Evolutionary conservation across 1,140 invertebrate genomes (phyloP), one percentile per base, ranked within the genome.

Genomic region (Myzus persicae): DNA sequence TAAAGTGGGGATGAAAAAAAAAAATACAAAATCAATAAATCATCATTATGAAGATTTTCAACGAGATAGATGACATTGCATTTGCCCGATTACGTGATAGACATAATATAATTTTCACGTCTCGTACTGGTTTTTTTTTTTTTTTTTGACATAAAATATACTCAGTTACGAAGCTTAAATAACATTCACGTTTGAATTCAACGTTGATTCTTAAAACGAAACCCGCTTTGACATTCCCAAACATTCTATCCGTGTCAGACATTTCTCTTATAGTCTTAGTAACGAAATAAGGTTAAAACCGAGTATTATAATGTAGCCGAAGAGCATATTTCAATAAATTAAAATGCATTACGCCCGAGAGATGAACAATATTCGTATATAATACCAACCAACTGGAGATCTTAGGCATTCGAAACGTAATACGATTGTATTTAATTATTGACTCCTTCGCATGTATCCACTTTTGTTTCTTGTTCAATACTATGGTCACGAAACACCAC

Each of bases 11-110:
- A 85, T 85, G 5, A 85, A 85, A 84, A 67, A 84, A 67, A 82
- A 44, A 85, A 44, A 44, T 26, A 24, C 42, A 9, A 82, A 85
- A 85, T 85, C 40, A 26, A 85, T 85, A 85, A 85, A 85, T 85
- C 84, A 85, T 85, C 84, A 44, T 85, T 85, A 85, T 44, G 40
- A 42, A 85, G 40, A 76, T 76, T 85, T 31, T 42, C 40, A 44
- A 31, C 84, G 84, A 31, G 42, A 85, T 85, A 44, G 3, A 85
- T 85, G 84, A 85, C 84, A 44, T 85, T 85, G 24, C 40, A 85
- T 85, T 85, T 85, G 14, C 40, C 38, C 40, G 84, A 85, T 85
- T 44, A 85, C 84, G 84, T 85, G 84, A 85, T 85, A 85, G 40
- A 85, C 40, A 85, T 85, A 44, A 85, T 31, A 85, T 85, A 40